Conservation (phyloP, 2,113 vertebrate species). For the Artemisiospiza belli region DNA sequence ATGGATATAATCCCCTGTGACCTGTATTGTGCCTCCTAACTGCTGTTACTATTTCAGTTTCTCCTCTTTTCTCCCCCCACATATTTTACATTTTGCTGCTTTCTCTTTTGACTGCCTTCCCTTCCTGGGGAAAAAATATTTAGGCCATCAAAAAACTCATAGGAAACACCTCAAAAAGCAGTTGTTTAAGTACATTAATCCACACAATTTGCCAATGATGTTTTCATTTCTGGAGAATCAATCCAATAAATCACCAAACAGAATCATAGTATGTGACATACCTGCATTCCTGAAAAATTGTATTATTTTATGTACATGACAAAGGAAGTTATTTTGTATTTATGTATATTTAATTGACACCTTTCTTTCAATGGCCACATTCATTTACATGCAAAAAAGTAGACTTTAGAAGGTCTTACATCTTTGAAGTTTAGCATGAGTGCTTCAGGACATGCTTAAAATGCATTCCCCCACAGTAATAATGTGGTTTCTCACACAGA, state of each 20-base stretch:
- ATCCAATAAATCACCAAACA: not conserved
- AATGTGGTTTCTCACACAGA: not conserved
- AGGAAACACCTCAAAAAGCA: not conserved
- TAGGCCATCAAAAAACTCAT: not conserved
- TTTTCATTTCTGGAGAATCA: not conserved
- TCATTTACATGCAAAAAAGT: not conserved
- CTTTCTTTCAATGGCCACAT: not conserved
- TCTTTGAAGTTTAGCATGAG: not conserved
- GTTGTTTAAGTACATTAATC: not conserved
- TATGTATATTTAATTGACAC: not conserved
- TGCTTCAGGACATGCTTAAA: not conserved
- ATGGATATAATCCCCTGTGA: not conserved
- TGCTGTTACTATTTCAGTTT: not conserved
- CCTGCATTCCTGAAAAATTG: not conserved
- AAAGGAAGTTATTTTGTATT: not conserved
- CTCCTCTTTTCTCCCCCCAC: fast-evolving
- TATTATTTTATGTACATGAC: not conserved
- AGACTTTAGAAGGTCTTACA: not conserved
- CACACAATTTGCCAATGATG: not conserved
- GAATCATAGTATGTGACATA: not conserved
- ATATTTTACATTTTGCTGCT: not conserved
- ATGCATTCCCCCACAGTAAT: not conserved
- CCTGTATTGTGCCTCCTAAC: not conserved
- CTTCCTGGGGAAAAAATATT: not conserved
- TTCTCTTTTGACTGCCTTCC: not conserved